Evolutionary conservation across 1,140 invertebrate genomes (phyloP).

Genomic region (Drosophila mauritiana): DNA sequence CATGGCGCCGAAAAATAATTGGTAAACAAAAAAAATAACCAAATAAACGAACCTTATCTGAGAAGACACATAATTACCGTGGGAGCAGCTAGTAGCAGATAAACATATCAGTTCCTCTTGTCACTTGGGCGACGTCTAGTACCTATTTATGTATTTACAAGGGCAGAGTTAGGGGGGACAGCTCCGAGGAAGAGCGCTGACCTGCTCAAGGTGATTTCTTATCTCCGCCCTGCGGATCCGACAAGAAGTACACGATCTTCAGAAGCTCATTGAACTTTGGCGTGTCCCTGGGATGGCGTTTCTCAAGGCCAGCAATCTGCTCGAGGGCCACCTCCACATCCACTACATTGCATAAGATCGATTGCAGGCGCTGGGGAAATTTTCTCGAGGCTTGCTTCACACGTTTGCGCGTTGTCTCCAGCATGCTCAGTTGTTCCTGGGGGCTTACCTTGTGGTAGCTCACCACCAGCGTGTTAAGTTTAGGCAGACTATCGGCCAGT

Average conservation of each 20-base stretch:
- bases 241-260: conserved; percentile 62
- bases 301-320: conserved; percentile 67
- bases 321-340: conserved; percentile 66
- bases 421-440: conserved; percentile 46
- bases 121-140: conserved; percentile 22
- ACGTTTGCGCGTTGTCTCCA: conserved; percentile 43
- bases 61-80: conserved; percentile 26
- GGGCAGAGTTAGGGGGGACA: conserved; percentile 1
- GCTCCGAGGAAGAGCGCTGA: background rate
- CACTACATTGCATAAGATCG: conserved; percentile 67
- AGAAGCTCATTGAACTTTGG: conserved; percentile 62
- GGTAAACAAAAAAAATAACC: conserved; percentile 21
- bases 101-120: conserved; percentile 33
- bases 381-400: conserved; percentile 15
- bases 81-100: conserved; percentile 24
- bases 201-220: conserved; percentile 26
- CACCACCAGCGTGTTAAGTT: conserved; percentile 52
- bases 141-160: conserved; percentile 24
- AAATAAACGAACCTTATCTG: conserved; percentile 14
- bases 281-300: conserved; percentile 55
- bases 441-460: conserved; percentile 60
- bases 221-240: conserved; percentile 18
- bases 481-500: conserved; percentile 50
- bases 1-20: conserved; percentile 19
- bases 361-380: conserved; percentile 61